phyloP scores from a whole-genome alignment of 2,888 invertebrate species.

The Electrophaes corylata region DNA sequence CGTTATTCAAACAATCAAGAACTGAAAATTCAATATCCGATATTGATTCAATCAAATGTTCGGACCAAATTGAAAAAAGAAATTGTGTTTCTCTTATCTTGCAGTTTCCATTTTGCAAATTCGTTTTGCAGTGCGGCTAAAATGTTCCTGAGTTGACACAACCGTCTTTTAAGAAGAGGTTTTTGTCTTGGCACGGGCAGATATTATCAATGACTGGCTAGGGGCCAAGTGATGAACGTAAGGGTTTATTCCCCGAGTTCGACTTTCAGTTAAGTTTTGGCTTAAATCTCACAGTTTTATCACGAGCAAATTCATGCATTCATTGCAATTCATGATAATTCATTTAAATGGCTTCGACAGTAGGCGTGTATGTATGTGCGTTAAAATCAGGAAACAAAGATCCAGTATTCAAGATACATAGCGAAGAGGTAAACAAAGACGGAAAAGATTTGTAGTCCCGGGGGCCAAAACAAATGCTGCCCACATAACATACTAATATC shows the following conservation, averaged over 20 bases:
- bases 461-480: constrained; percentile 58
- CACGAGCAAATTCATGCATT: constrained; percentile 29
- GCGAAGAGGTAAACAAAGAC: constrained; percentile 50
- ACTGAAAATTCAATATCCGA: constrained; percentile 62
- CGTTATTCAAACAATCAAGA: constrained; percentile 63
- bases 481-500: constrained; percentile 45
- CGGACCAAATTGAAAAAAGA: constrained; percentile 35
- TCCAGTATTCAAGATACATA: constrained; percentile 22
- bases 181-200: constrained; percentile 64
- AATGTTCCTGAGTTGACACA: constrained; percentile 50
- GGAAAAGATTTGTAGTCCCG: constrained; percentile 53
- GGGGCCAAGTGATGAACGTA: constrained; percentile 59
- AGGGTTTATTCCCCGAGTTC: constrained; percentile 39
- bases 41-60: constrained; percentile 36
- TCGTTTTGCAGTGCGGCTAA: constrained; percentile 41
- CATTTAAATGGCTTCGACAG: background rate
- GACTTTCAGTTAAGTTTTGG: constrained; percentile 47
- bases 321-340: background rate
- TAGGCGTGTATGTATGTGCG: background rate
- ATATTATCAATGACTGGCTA: constrained; percentile 71
- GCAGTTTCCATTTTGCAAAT: constrained; percentile 32
- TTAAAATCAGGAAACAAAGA: background rate
- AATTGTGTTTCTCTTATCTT: constrained; percentile 35
- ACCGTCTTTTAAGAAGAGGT: constrained; percentile 52
- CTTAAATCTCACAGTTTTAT: constrained; percentile 31